A percentile compares a stretch with the other conserved stretches of the same genome.
Evolutionary conservation across 1,140 invertebrate species (phyloP).

Genomic region (Glossosoma conforme): DNA sequence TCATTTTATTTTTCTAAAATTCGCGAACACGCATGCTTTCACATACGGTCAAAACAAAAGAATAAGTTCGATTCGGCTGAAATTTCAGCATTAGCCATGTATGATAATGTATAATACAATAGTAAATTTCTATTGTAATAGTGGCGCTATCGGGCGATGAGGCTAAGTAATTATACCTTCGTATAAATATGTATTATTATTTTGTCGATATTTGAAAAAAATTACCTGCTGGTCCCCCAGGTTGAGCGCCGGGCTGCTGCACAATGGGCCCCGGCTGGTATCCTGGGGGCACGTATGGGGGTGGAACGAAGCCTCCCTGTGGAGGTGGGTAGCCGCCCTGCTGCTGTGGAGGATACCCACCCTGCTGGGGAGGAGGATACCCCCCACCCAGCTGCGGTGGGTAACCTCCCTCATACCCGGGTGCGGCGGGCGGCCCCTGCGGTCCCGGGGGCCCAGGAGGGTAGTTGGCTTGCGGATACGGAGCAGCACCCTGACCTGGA

Average conservation of each 20-base stretch:
- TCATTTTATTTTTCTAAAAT: too few species aligned
- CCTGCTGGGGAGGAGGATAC: constrained; percentile 36
- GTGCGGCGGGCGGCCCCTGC: constrained; percentile 34
- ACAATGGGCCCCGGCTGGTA: constrained; percentile 34
- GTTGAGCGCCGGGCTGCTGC: constrained; percentile 39
- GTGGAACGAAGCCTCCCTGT: constrained; percentile 31
- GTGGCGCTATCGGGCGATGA: too few species aligned
- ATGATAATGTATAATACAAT: too few species aligned
- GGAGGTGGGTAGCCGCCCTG: constrained; percentile 39
- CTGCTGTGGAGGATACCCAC: constrained; percentile 28
- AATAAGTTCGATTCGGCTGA: too few species aligned
- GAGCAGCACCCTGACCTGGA: constrained; percentile 37
- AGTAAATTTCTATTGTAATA: too few species aligned
- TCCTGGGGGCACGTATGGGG: constrained; percentile 15
- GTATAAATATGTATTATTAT: too few species aligned
- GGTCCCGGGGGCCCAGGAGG: constrained; percentile 6
- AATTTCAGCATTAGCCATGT: too few species aligned
- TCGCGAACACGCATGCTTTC: too few species aligned
- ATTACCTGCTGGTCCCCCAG: constrained; percentile 15
- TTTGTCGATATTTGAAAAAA: background rate
- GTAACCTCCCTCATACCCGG: constrained; percentile 30
- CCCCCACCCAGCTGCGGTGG: constrained; percentile 31
- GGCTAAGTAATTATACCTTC: too few species aligned
- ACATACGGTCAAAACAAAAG: too few species aligned
- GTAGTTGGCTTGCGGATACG: constrained; percentile 11